Evolutionary conservation across 92 coral and sea anemone species (phyloP).

Genomic region (Palythoa caribaeorum): DNA sequence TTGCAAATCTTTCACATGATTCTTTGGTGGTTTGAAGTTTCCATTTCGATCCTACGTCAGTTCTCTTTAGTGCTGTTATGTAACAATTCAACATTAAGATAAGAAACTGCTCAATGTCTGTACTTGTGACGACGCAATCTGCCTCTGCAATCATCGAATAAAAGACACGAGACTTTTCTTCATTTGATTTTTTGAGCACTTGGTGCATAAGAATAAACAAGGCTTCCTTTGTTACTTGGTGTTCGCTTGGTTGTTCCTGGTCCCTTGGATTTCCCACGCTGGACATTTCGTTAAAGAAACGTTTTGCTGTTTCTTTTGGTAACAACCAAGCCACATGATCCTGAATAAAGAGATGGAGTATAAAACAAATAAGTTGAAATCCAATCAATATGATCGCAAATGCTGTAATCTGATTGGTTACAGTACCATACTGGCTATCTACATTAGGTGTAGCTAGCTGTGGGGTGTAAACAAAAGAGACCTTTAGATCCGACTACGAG

Average conservation of each 20-base stretch:
- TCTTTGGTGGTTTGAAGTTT: conserved; percentile 62
- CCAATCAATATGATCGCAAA: too few species aligned
- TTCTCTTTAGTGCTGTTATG: conserved; percentile 74
- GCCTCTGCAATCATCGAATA: conserved; percentile 77
- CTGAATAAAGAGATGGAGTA: conserved; percentile 28
- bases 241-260: conserved; percentile 24
- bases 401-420: too few species aligned
- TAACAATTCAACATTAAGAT: conserved; percentile 71
- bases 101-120: conserved; percentile 70
- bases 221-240: conserved; percentile 79
- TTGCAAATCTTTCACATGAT: conserved; percentile 77
- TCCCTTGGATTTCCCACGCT: conserved; percentile 66
- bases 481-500: too few species aligned
- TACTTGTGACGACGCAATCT: conserved; percentile 63
- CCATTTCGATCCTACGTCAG: conserved; percentile 77
- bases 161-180: conserved; percentile 77
- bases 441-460: too few species aligned
- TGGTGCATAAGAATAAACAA: conserved; percentile 74
- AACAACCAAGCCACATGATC: conserved; percentile 79
- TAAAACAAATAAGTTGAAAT: background rate
- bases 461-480: too few species aligned
- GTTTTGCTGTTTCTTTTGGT: conserved; percentile 71
- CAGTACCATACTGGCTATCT: too few species aligned
- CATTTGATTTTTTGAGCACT: conserved; percentile 68
- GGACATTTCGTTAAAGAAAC: conserved; percentile 85